Conservation (phyloP, 1,140 invertebrate genomes). For the Piezodorus guildinii region DNA sequence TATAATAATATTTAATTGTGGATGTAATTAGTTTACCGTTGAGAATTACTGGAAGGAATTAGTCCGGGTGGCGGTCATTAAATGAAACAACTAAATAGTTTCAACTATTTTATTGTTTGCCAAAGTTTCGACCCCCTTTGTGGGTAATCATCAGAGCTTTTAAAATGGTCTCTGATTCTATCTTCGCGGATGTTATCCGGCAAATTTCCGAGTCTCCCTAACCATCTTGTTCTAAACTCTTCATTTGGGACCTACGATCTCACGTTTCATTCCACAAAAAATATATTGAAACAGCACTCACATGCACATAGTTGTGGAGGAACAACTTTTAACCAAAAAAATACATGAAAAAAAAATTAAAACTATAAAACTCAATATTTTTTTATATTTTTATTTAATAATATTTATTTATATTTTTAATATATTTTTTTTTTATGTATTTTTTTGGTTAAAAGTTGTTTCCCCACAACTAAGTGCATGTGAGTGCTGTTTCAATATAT, state of each 20-base stretch:
- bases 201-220: slow-evolving; percentile 99
- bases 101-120: no score
- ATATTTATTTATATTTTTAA: slow-evolving; percentile 2
- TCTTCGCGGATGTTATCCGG: slow-evolving; percentile 96
- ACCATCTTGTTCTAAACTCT: slow-evolving; percentile 84
- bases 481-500: slow-evolving; percentile 27
- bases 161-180: slow-evolving; percentile 90
- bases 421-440: background rate
- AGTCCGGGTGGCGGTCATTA: no score
- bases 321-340: background rate
- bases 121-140: no score
- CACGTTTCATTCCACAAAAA: slow-evolving; percentile 28
- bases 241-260: slow-evolving; percentile 37
- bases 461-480: slow-evolving; percentile 21
- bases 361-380: no score
- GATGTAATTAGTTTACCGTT: no score
- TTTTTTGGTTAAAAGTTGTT: background rate
- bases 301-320: slow-evolving; percentile 21
- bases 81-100: no score
- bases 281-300: slow-evolving; percentile 27
- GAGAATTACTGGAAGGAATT: no score
- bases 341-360: slow-evolving; percentile 1
- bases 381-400: no score
- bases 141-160: no score
- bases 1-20: no score